phyloP scores from a whole-genome alignment of 2,888 invertebrate species.

The Gasteruption jaculator region DNA sequence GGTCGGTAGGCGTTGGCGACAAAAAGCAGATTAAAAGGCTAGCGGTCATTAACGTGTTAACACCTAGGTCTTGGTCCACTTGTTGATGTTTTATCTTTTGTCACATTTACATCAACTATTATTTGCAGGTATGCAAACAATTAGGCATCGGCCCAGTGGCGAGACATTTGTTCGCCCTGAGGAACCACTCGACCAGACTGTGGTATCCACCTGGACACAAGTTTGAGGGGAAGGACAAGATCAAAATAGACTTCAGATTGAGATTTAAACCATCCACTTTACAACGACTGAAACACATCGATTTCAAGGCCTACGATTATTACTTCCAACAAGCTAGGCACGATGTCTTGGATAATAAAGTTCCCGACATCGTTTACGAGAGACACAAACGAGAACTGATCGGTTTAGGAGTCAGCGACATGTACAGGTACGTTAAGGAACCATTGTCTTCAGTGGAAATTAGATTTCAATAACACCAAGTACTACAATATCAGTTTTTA shows the following conservation, averaged over 20 bases:
- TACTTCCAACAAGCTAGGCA: slow-evolving; percentile 79
- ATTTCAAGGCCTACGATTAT: slow-evolving; percentile 76
- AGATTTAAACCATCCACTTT: slow-evolving; percentile 72
- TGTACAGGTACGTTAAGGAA: slow-evolving; percentile 61
- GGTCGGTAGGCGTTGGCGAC: too few relatives aligned
- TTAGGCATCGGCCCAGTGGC: slow-evolving; percentile 72
- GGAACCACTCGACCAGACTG: slow-evolving; percentile 60
- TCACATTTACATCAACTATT: slow-evolving; percentile 3
- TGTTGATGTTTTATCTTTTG: slow-evolving; percentile 2
- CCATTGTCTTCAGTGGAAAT: not conserved
- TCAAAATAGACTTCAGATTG: slow-evolving; percentile 71
- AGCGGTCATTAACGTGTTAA: too few relatives aligned
- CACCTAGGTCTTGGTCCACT: not conserved
- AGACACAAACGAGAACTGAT: slow-evolving; percentile 72
- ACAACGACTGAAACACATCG: slow-evolving; percentile 62
- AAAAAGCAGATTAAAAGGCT: too few relatives aligned
- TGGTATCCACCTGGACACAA: slow-evolving; percentile 68
- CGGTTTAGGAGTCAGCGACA: slow-evolving; percentile 82
- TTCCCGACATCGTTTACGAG: slow-evolving; percentile 75
- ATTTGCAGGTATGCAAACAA: slow-evolving; percentile 60
- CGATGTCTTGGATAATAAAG: slow-evolving; percentile 76
- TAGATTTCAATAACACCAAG: too few relatives aligned
- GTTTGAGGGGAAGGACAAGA: slow-evolving; percentile 52
- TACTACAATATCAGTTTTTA: too few relatives aligned
- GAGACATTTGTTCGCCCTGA: slow-evolving; percentile 73